Conservation (phyloP, 2,113 vertebrate species). For the Mormyrus iriodes region DNA sequence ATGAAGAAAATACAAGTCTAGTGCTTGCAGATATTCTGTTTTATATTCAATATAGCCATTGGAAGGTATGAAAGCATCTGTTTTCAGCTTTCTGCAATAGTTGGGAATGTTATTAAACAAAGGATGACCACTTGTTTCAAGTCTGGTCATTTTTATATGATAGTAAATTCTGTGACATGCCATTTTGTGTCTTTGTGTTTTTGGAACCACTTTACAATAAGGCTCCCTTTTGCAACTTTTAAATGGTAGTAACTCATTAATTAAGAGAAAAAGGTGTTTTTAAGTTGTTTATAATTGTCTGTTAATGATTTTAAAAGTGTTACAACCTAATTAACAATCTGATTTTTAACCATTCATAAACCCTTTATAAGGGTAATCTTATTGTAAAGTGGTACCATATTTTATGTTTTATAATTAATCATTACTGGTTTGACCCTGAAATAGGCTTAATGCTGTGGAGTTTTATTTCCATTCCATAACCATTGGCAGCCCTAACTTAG, state of each 20-base stretch:
- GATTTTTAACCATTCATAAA: not conserved
- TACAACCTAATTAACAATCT: not conserved
- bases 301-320: not conserved
- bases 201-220: not conserved
- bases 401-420: not conserved
- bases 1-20: not conserved
- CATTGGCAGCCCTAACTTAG: slow-evolving; percentile 28
- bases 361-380: not conserved
- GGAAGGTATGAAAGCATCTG: not conserved
- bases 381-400: not conserved
- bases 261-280: not conserved
- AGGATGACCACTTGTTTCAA: not conserved
- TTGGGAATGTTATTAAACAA: not conserved
- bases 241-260: not conserved
- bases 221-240: not conserved
- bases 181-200: not conserved
- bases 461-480: slow-evolving; percentile 35
- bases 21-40: not conserved
- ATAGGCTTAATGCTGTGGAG: not conserved
- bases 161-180: not conserved
- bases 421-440: slow-evolving; percentile 23
- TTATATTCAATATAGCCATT: not conserved
- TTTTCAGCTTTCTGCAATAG: not conserved
- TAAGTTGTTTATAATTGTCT: not conserved
- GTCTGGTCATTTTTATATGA: not conserved